Percentiles rank a stretch among this genome's conserved stretches.
These are phyloP conservation scores for Paedocypris micromegethes DNA, from an alignment of 2,797 vertebrate genomes.

Conservation along the genomic window DNA sequence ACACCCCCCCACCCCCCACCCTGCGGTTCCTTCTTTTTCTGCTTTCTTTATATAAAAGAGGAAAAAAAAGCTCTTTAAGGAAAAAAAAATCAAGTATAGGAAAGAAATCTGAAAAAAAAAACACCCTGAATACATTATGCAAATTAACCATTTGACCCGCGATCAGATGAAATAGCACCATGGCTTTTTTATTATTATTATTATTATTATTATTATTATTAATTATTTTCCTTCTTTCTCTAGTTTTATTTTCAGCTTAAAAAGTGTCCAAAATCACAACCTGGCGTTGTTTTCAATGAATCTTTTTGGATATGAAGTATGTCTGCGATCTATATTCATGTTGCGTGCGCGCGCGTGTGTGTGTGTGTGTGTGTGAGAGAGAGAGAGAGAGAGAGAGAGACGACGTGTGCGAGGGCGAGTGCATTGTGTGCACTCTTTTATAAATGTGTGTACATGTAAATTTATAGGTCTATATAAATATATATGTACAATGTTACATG, in stretches of 20 bases:
- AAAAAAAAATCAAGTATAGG: conserved; percentile 64
- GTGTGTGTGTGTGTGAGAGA: conserved; percentile 40
- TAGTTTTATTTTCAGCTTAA: conserved; percentile 78
- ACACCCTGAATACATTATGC: conserved; percentile 84
- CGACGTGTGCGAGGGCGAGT: conserved; percentile 46
- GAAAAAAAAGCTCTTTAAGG: conserved; percentile 77
- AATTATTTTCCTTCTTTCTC: conserved; percentile 43
- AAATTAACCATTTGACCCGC: conserved; percentile 83
- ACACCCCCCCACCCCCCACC: conserved; percentile 85
- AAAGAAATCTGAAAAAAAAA: conserved; percentile 67
- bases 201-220: not conserved
- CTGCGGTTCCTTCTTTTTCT: conserved; percentile 69
- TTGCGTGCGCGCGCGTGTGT: conserved; percentile 19
- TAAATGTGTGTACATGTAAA: conserved; percentile 81
- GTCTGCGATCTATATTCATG: conserved; percentile 53
- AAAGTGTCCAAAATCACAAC: conserved; percentile 83
- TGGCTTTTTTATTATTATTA: conserved; percentile 67
- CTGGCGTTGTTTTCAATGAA: conserved; percentile 85
- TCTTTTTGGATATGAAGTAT: conserved; percentile 70
- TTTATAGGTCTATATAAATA: conserved; percentile 83
- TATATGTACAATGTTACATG: conserved; percentile 82
- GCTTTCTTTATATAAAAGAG: conserved; percentile 81
- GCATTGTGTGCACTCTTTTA: conserved; percentile 72
- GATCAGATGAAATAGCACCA: conserved; percentile 81
- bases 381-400: conserved; percentile 58